These are phyloP conservation scores for Grapholita molesta DNA, from an alignment of 1,140 invertebrate species.

Conservation along the genomic window DNA sequence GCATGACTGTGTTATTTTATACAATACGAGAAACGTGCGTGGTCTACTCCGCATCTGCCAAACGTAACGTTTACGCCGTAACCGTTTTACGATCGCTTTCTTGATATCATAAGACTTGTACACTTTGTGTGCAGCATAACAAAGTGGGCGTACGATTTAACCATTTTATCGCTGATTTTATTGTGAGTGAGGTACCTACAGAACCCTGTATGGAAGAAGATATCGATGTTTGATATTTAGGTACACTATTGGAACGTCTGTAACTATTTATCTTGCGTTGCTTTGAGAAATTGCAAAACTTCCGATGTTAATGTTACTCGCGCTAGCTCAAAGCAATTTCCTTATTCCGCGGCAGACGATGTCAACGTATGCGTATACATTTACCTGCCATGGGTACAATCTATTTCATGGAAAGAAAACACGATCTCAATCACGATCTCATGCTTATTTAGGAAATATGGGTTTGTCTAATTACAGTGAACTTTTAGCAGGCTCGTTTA, in stretches of 20 bases:
- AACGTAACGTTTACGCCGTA: neutral
- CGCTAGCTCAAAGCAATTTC: neutral
- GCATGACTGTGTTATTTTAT: neutral
- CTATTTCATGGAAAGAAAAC: neutral
- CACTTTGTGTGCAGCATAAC: neutral
- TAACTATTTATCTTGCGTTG: too few species aligned
- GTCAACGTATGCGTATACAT: neutral
- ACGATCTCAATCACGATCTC: too few species aligned
- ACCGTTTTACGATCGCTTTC: neutral
- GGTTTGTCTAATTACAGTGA: too few species aligned
- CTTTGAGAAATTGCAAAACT: neutral
- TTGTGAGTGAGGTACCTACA: neutral
- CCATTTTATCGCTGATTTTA: neutral
- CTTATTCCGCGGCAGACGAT: neutral
- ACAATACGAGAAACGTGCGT: neutral
- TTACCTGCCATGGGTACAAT: neutral
- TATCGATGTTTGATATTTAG: too few species aligned
- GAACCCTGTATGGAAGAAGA: too few species aligned
- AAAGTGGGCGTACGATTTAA: neutral
- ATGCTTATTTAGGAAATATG: too few species aligned
- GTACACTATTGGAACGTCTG: too few species aligned
- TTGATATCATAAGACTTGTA: conserved; percentile 6
- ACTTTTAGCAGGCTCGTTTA: too few species aligned
- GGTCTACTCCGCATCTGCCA: conserved; percentile 2
- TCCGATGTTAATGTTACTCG: neutral